A percentile compares a stretch with the other conserved stretches of the same genome.
Conservation (phyloP, 2,797 vertebrate species). For the Pangasius mekongensis region DNA sequence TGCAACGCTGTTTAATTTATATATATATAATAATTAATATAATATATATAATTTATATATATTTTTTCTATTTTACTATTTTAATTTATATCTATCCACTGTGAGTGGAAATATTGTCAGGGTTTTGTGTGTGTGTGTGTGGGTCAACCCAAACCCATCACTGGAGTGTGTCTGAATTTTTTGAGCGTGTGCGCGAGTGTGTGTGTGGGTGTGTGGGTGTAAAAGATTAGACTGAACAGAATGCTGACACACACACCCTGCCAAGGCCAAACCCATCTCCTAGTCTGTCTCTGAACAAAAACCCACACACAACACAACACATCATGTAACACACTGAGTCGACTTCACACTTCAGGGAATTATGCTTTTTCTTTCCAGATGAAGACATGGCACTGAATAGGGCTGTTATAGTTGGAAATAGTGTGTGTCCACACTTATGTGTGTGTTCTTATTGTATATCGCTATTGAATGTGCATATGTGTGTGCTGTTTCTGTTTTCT, state of each 20-base stretch:
- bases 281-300: conserved; percentile 16
- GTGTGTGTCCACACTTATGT: conserved; percentile 18
- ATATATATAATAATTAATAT: no score
- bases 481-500: conserved; percentile 59
- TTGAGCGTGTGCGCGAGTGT: conserved; percentile 43
- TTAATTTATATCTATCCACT: conserved; percentile 24
- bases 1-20: conserved; percentile 38
- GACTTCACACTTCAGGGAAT: conserved; percentile 42
- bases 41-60: no score
- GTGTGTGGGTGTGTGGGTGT: conserved; percentile 30
- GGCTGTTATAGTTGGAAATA: conserved; percentile 17
- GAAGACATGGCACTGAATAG: conserved; percentile 27
- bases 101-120: conserved; percentile 54
- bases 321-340: conserved; percentile 17
- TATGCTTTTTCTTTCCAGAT: conserved; percentile 22
- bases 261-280: conserved; percentile 29
- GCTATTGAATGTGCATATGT: conserved; percentile 54
- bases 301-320: conserved; percentile 30
- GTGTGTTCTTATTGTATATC: conserved; percentile 38
- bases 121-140: conserved; percentile 12
- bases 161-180: conserved; percentile 36
- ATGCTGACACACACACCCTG: conserved; percentile 25
- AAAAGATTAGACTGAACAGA: conserved; percentile 23
- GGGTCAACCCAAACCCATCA: conserved; percentile 34
- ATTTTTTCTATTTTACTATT: no score